Evolutionary conservation across 2,888 invertebrate species (phyloP).

Genomic region (Coelinius sp.): DNA sequence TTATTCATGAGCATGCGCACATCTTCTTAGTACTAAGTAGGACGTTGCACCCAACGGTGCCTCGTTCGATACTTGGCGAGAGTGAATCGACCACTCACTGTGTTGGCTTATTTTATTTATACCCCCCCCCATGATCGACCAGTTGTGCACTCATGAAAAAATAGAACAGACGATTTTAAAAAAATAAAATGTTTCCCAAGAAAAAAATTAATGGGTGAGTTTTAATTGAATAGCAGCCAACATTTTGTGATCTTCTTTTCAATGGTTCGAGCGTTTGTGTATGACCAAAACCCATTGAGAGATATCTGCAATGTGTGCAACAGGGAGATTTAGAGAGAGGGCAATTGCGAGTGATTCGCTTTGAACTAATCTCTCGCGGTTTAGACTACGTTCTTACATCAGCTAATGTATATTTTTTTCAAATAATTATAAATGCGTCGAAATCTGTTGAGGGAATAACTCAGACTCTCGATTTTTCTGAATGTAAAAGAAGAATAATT

Average conservation of each 20-base stretch:
- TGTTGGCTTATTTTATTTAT: neutral
- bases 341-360: slow-evolving; percentile 12
- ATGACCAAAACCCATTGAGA: slow-evolving; percentile 1
- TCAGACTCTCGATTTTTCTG: too few relatives aligned
- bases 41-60: slow-evolving; percentile 39
- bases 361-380: neutral
- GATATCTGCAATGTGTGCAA: slow-evolving; percentile 3
- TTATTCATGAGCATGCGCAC: slow-evolving; percentile 10
- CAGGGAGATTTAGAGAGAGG: neutral
- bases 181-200: neutral
- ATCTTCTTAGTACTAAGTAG: slow-evolving; percentile 35
- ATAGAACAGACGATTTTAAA: neutral
- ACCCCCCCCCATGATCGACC: neutral
- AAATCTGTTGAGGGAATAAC: too few relatives aligned
- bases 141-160: neutral
- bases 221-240: slow-evolving; percentile 8
- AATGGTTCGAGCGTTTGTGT: neutral
- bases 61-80: slow-evolving; percentile 40
- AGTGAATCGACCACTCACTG: slow-evolving; percentile 24
- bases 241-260: neutral
- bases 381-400: neutral
- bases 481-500: too few relatives aligned
- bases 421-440: neutral
- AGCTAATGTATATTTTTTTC: neutral
- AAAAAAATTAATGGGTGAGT: neutral